Evolutionary conservation across 2,888 invertebrate species (phyloP), one percentile per base, ranked within the genome.

Genomic region (Acronicta psi): DNA sequence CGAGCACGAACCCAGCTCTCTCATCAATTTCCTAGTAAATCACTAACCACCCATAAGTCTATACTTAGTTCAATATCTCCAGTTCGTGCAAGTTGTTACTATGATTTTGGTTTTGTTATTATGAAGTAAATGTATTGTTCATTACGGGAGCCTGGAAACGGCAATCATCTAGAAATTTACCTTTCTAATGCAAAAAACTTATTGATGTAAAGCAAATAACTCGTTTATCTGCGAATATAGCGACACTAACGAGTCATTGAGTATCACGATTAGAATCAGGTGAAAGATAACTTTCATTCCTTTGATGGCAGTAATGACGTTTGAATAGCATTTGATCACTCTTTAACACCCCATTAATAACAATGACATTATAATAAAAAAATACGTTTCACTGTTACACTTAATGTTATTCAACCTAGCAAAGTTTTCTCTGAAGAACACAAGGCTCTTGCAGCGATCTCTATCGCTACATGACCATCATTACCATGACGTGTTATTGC

Each of bases 21-120:
- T 79, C 79, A 79, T 82, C 84, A 81, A 81, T 84, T 84, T 81
- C 75, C 65, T 57, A 47, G 80, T 75, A 82, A 78, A 81, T 80
- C 78, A 83, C 80, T 75, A 74, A 74, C 73, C 66, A 73, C 72
- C 66, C 57, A 46, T 57, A 49, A 51, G 61, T 61, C 74, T 73
- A 73, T 68, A 63, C 46, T 65, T 75, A 61, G 61, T 65, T 73
- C 69, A 61, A 72, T 79, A 76, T 69, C 69, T 60, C 77, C 62
- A 76, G 69, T 65, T 76, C 82, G 82, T 81, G 85, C 79, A 73
- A 81, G 79, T 78, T 71, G 77, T 81, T 79, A 78, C 68, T 71
- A 70, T 72, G 77, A 75, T 79, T 78, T 79, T 36, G 50, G 54
- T 73, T 77, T 71, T 68, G 59, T 62, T 65, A 64, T 58, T 69